These are phyloP conservation scores for Chionoecetes opilio DNA, from an alignment of 1,140 invertebrate species.

Conservation along the genomic window DNA sequence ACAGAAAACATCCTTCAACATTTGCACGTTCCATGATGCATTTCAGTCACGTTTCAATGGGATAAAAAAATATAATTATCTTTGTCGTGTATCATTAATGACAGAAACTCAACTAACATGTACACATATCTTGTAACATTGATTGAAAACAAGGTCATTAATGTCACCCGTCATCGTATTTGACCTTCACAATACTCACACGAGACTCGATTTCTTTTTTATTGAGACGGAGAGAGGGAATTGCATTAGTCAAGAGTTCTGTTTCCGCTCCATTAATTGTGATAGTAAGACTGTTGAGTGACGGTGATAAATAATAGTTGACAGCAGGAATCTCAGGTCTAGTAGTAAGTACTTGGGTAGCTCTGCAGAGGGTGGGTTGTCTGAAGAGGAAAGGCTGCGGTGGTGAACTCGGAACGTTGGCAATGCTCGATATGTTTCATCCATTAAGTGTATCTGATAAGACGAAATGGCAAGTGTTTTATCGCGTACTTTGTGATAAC, in stretches of 20 bases:
- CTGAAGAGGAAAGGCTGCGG: background rate
- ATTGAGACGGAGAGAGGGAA: no score
- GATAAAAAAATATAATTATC: no score
- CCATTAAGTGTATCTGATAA: background rate
- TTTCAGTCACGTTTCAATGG: no score
- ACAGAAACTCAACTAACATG: no score
- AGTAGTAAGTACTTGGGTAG: background rate
- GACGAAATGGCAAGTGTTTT: background rate
- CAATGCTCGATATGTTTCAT: background rate
- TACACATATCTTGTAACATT: no score
- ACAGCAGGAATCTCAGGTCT: background rate
- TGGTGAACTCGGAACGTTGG: background rate
- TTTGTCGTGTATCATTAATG: no score
- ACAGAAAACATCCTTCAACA: background rate
- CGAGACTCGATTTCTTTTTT: no score
- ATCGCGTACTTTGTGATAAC: constrained; percentile 14
- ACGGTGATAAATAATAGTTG: background rate
- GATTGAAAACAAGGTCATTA: background rate
- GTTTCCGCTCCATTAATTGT: background rate
- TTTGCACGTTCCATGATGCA: no score
- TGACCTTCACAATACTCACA: no score
- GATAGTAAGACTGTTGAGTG: background rate
- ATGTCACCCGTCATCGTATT: background rate
- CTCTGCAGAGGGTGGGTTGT: background rate
- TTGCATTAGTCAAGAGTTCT: background rate